phyloP scores from a whole-genome alignment of 2,113 vertebrate species.

The Rallus limicola region DNA sequence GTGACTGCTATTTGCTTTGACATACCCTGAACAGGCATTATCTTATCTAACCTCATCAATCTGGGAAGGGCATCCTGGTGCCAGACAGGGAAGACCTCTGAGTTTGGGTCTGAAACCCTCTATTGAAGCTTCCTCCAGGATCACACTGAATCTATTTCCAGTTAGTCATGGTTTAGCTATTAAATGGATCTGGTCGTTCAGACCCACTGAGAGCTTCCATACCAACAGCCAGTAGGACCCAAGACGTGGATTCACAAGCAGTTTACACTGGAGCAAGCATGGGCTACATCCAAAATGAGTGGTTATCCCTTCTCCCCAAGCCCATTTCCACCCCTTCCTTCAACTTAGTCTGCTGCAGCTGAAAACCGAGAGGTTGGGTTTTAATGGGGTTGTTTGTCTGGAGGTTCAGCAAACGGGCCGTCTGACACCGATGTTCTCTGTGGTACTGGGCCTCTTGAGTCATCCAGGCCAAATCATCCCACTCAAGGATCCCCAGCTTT shows the following conservation, averaged over 20 bases:
- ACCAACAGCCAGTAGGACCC: neutral
- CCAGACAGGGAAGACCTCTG: neutral
- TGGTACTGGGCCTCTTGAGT: neutral
- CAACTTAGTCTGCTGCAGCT: neutral
- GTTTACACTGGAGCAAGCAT: neutral
- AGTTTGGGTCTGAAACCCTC: neutral
- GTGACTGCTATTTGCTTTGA: neutral
- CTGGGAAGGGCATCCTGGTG: neutral
- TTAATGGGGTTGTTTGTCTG: neutral
- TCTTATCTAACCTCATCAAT: neutral
- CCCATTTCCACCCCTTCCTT: neutral
- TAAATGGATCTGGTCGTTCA: neutral
- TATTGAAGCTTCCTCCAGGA: neutral
- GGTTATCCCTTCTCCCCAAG: neutral
- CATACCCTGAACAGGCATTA: neutral
- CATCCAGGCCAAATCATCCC: rapidly evolving
- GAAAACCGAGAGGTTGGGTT: neutral
- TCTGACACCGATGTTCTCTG: neutral
- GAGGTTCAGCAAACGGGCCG: neutral
- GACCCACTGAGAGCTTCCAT: neutral
- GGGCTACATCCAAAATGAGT: neutral
- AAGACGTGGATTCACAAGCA: neutral
- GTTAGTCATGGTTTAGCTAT: neutral
- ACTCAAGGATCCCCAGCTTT: neutral
- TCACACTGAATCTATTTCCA: neutral